Evolutionary conservation across 2,888 invertebrate species (phyloP), one percentile per base, ranked within the genome.

Genomic region (Zele albiditarsus): DNA sequence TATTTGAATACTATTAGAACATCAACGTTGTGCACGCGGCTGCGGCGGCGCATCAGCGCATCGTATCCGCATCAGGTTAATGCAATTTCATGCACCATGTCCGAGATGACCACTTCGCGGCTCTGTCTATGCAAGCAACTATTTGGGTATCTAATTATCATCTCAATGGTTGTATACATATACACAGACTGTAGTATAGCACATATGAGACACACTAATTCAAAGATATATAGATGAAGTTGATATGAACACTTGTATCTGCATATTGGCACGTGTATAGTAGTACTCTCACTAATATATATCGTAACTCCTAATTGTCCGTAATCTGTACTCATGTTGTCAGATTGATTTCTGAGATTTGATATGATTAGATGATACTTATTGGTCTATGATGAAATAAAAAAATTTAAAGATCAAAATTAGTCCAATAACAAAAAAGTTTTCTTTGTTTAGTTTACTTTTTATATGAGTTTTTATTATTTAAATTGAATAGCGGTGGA

Each of bases 61-160:
- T 69, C 65, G 46, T 63, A 60, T 73, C 49, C 25, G 53, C 68
- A 68, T 42, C n/a, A 69, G 12, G 33, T 53, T 74, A 63, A 74
- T 69, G 63, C n/a, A 74, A 74, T 74, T 69, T 74, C 74, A 69
- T 69, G 63, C 63, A 63, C 10, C 46, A 74, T 33, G 28, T 31
- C 49, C 31, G 63, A 74, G 74, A 74, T 74, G 74, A 74, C 74
- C 69, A 74, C 74, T 74, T 65, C 69, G 63, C 63, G 53, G 74
- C 27, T 53, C 10, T 63, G 69, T 69, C 68, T 49, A 74, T 74
- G 42, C 27, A 74, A 65, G 63, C 65, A 57, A 25, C 69, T 69
- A 74, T 63, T 62, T 69, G 23, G n/a, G 33, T 53, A 38, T 63
- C 69, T 74, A 74, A 74, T 74, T 49, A 69, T 68, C 49, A 67